These are phyloP conservation scores for Caenorhabditis drosophilae DNA, from an alignment of 2,888 invertebrate genomes.

Conservation along the genomic window DNA sequence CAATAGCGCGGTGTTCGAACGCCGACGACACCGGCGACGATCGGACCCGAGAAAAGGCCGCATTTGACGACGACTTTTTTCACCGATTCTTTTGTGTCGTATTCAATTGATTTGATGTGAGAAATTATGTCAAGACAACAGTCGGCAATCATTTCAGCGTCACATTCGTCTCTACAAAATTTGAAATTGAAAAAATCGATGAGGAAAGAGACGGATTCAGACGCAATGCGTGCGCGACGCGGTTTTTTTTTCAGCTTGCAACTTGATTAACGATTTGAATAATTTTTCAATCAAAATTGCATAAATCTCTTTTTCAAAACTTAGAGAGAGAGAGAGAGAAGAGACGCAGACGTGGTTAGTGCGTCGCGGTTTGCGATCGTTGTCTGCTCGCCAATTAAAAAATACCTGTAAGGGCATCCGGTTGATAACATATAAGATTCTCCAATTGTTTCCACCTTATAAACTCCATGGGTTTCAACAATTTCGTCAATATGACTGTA, in stretches of 20 bases:
- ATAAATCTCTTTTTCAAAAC: no score
- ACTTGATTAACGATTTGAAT: no score
- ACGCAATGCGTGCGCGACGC: no score
- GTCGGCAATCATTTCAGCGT: constrained; percentile 54
- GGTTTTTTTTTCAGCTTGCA: no score
- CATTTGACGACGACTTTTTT: constrained; percentile 44
- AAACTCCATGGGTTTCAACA: constrained; percentile 89
- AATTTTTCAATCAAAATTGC: no score
- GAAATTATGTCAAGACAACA: constrained; percentile 53
- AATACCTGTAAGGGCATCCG: constrained; percentile 49
- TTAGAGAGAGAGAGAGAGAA: no score
- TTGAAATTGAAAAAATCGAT: no score
- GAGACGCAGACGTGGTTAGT: no score
- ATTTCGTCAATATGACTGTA: constrained; percentile 81
- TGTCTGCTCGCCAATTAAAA: neutral
- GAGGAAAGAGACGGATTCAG: no score
- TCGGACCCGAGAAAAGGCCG: constrained; percentile 48
- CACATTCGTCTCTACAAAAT: constrained; percentile 35
- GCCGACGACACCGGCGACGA: constrained; percentile 59
- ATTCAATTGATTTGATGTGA: constrained; percentile 34
- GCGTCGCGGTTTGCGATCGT: no score
- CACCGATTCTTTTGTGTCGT: constrained; percentile 29
- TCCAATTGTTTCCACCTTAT: constrained; percentile 70
- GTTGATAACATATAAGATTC: constrained; percentile 60
- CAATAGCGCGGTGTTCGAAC: constrained; percentile 55